Base-by-base conservation (phyloP, 2,113 vertebrate species). In the Hippocampus abdominalis region DNA sequence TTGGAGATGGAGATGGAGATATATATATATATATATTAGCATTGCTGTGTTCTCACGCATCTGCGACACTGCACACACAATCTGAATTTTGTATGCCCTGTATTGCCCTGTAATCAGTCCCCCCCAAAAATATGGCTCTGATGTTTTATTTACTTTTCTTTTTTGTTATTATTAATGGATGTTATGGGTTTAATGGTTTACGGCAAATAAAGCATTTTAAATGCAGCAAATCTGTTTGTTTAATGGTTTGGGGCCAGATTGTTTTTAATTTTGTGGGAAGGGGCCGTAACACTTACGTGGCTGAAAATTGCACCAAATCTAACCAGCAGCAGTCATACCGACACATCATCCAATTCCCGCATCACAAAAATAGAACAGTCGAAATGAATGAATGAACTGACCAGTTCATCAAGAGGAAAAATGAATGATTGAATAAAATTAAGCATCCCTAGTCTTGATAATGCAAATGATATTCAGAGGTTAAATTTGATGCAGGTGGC, bases 401-500 rank as follows among this genome's bases (percentile, higher is more conserved):
- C 54, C 53, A 53, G 61, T 62, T 77, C 27, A 69, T 67, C 54
- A 49, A 23, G 48, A 66, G 53, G 29, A 23, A 39, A 42, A 69
- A 44, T 64, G 71, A 49, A 72, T 56, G 23, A 77, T 61, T 74
- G 80, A 84, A 78, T 79, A 64, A 75, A 75, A 77, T 74, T 64
- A 71, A 75, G 39, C 57, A 67, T 73, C 48, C 25, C 46, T 32
- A 66, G 44, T 85, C 82, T 83, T 90, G 80, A 88, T 89, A 85
- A 92, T 87, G 87, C 82, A 88, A 90, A 90, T 90, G 81, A 88
- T 82, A 93, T 92, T 86, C 87, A 91, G 88, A 87, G 88, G 91
- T 91, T 91, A 90, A 90, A 91, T 89, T 91, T 81, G 84, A 79
- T 88, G 89, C 93, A 95, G 94, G 89, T 93, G 90, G 89, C 91